Base-by-base conservation (phyloP, 53 echinoderm and acorn worm genomes). In the Glandiceps talaboti region DNA sequence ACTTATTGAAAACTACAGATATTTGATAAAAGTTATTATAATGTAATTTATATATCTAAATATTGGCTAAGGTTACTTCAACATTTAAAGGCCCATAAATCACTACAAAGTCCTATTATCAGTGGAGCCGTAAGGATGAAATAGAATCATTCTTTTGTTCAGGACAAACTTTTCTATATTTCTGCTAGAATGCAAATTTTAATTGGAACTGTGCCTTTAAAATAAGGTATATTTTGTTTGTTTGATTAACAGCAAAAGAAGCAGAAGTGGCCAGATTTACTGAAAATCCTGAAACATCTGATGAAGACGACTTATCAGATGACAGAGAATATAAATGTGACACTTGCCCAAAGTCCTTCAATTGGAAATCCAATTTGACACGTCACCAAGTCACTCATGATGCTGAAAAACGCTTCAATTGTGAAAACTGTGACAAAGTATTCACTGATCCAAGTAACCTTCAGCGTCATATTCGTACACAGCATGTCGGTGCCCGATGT, bases 381-480 rank as follows among this genome's bases (percentile, higher is more conserved):
- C 86, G 89, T 30, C 95, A 95, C 80, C 90, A 92, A 88, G 83
- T 84, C 25, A 81, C 82, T n/a, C 95, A 92, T 32, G 79, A 82
- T 29, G 81, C 84, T 30, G 88, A 92, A 75, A 76, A 85, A 1
- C 84, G 82, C 76, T 95, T 90, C 83, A 90, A 88, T 45, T 95
- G 95, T 14, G 95, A 95, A 79, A 90, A 95, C 82, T 95, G 95
- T 76, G 92, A 90, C 81, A 95, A 95, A 77, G 88, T 80, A 28
- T 95, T 95, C 87, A 90, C 95, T 0, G 95, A 95, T 72, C 92
- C 95, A 33, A 95, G 95, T 85, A 95, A 95, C 85, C 87, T 95
- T 27, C 95, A 95, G 78, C 90, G 95, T 28, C 95, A 95, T 83
- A 90, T 95, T 73, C 90, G 95, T 30, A 92, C 95, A 14, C 95